Percentiles rank a stretch among this genome's conserved stretches.
These are phyloP conservation scores for Margaritifera margaritifera DNA, from an alignment of 2,888 invertebrate genomes.

Conservation along the genomic window DNA sequence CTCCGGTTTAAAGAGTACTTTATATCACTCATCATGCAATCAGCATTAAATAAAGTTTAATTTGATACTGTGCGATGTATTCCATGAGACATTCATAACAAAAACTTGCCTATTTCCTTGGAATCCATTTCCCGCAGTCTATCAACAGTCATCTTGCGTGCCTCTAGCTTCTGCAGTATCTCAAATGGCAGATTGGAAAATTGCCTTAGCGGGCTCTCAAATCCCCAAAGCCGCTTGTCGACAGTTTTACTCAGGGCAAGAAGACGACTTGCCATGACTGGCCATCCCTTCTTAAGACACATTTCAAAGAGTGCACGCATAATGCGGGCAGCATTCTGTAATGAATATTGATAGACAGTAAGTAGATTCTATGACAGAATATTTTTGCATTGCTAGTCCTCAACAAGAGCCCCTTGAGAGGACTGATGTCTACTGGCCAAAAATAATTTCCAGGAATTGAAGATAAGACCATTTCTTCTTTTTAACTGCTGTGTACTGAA, in stretches of 20 bases:
- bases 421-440: no score
- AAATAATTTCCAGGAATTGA: no score
- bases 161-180: slow-evolving; percentile 86
- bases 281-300: slow-evolving; percentile 89
- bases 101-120: slow-evolving; percentile 84
- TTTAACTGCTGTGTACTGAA: no score
- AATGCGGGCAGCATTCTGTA: slow-evolving; percentile 92
- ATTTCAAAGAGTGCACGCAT: slow-evolving; percentile 95
- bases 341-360: neutral
- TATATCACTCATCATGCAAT: no score
- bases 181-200: slow-evolving; percentile 79
- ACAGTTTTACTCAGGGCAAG: slow-evolving; percentile 93
- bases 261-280: slow-evolving; percentile 89
- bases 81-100: neutral
- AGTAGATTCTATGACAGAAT: neutral
- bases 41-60: no score
- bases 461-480: no score
- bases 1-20: no score
- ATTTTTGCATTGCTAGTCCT: neutral
- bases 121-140: slow-evolving; percentile 89
- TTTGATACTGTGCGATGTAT: no score
- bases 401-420: no score
- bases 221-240: slow-evolving; percentile 92
- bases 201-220: slow-evolving; percentile 89
- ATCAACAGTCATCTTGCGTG: slow-evolving; percentile 82